Conservation (phyloP, 2,113 vertebrate species). For the Halcyon senegalensis region DNA sequence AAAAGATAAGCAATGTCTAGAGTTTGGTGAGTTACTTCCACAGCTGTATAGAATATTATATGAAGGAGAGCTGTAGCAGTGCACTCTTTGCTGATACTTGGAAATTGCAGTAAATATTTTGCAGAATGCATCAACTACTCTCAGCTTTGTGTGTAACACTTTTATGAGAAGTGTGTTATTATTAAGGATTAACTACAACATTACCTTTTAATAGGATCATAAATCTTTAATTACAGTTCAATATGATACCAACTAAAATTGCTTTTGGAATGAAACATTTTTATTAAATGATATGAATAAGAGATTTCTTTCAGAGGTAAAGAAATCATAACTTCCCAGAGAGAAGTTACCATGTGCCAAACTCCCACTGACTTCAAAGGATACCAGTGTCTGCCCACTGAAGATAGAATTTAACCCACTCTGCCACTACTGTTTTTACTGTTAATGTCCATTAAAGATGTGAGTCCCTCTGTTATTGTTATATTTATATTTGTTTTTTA, state of each 20-base stretch:
- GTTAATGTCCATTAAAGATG: background rate
- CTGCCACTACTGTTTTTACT: background rate
- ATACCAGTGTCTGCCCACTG: background rate
- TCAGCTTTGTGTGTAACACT: conserved; percentile 34
- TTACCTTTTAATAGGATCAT: conserved; percentile 68
- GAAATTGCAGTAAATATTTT: conserved; percentile 44
- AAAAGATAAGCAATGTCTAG: background rate
- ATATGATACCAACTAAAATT: conserved; percentile 50
- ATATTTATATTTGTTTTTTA: background rate
- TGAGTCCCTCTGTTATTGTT: background rate
- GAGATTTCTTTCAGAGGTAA: conserved; percentile 41
- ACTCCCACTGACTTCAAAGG: background rate
- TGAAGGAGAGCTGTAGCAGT: conserved; percentile 8
- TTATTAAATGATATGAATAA: conserved; percentile 43
- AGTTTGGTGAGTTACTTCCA: background rate
- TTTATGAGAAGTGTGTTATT: conserved; percentile 60
- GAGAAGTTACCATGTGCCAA: background rate
- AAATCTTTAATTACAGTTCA: conserved; percentile 74
- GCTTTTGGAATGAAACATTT: conserved; percentile 61
- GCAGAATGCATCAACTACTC: background rate
- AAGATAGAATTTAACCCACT: background rate
- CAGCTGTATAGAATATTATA: background rate
- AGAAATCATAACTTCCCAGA: conserved; percentile 31
- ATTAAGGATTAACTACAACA: conserved; percentile 67
- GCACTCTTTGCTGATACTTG: background rate